Evolutionary conservation across 1,140 invertebrate species (phyloP).

Genomic region (Drosophila bifasciata): DNA sequence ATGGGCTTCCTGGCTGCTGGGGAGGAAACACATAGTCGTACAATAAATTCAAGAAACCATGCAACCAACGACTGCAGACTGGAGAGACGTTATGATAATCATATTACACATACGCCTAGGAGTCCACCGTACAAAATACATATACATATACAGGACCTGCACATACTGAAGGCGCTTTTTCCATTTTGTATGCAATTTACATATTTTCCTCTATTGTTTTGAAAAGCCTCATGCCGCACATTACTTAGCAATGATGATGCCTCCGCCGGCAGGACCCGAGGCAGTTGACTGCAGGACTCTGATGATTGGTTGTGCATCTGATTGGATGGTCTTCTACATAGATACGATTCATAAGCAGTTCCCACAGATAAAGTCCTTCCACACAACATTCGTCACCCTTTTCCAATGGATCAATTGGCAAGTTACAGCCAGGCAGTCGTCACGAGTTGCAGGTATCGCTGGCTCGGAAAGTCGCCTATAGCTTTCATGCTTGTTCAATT

Average conservation of each 20-base stretch:
- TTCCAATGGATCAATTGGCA: too few relatives aligned
- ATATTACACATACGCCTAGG: conserved; percentile 69
- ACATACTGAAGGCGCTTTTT: conserved; percentile 23
- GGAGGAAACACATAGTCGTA: conserved; percentile 20
- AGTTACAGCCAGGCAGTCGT: too few relatives aligned
- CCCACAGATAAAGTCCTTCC: too few relatives aligned
- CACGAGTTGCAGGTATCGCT: too few relatives aligned
- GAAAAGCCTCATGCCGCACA: conserved; percentile 55
- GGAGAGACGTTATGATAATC: conserved; percentile 60
- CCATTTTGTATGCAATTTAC: conserved; percentile 58
- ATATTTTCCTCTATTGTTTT: conserved; percentile 70
- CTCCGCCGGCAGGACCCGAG: neutral
- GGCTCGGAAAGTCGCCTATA: too few relatives aligned
- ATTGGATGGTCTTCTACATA: too few relatives aligned
- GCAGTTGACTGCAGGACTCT: conserved; percentile 1
- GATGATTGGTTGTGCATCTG: too few relatives aligned
- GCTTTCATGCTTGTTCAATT: conserved; percentile 55
- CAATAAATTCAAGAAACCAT: conserved; percentile 54
- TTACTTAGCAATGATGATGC: conserved; percentile 39
- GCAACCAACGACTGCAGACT: conserved; percentile 34
- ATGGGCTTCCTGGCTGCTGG: conserved; percentile 30
- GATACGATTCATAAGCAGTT: too few relatives aligned
- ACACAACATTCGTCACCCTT: too few relatives aligned
- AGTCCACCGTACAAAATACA: conserved; percentile 13
- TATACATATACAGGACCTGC: neutral